A percentile compares a stretch with the other conserved stretches of the same genome.
Evolutionary conservation across 2,888 invertebrate genomes (phyloP).

Genomic region (Listrodromus nycthemerus): DNA sequence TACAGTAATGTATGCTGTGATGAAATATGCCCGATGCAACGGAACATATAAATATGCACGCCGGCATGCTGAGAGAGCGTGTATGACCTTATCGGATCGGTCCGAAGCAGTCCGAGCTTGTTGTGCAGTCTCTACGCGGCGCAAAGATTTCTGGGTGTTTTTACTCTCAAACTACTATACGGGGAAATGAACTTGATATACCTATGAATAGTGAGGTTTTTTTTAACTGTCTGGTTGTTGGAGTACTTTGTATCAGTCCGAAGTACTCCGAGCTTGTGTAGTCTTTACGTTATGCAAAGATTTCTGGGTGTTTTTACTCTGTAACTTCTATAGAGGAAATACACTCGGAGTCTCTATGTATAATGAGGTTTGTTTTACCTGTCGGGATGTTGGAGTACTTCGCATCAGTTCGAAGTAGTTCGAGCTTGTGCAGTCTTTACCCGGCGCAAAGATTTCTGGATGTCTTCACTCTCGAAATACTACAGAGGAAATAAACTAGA

Average conservation of each 20-base stretch:
- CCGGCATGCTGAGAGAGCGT: neutral
- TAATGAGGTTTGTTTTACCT: no score
- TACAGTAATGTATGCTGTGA: neutral
- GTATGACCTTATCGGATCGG: conserved; percentile 5
- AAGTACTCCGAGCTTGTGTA: neutral
- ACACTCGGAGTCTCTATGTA: neutral
- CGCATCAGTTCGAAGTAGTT: neutral
- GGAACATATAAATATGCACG: neutral
- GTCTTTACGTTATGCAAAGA: neutral
- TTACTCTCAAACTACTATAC: neutral
- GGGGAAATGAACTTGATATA: neutral
- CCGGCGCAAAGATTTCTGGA: neutral
- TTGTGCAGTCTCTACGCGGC: neutral
- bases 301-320: no score
- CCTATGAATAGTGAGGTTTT: neutral
- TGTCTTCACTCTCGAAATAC: no score
- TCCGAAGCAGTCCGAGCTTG: neutral
- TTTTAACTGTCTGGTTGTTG: neutral
- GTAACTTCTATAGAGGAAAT: no score
- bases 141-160: neutral
- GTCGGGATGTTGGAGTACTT: neutral
- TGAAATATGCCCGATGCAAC: neutral
- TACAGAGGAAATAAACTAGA: neutral
- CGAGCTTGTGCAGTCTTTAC: neutral
- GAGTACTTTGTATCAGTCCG: neutral